Percentiles rank a stretch among this genome's conserved stretches.
Conservation (phyloP, 2,797 vertebrate genomes). For the Momotus momota region DNA sequence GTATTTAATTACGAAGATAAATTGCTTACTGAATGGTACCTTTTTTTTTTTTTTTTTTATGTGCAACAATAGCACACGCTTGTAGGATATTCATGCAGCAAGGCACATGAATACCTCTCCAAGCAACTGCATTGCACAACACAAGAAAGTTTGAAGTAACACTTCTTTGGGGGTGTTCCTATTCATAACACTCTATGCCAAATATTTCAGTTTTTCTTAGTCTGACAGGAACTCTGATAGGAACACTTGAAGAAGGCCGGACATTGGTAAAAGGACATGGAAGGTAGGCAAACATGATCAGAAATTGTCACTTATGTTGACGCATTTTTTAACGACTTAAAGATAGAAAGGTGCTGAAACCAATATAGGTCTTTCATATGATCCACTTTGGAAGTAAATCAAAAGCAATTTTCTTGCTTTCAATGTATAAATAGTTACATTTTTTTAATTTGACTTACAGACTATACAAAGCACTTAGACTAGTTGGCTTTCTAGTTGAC, state of each 20-base stretch:
- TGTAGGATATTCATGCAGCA: background rate
- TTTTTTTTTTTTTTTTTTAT: background rate
- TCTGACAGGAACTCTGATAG: background rate
- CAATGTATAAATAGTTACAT: background rate
- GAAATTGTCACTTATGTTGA: background rate
- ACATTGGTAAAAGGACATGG: background rate
- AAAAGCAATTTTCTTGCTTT: background rate
- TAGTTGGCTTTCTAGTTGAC: background rate
- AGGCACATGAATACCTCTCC: background rate
- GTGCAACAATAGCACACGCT: background rate
- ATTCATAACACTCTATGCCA: background rate
- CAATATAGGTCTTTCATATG: background rate
- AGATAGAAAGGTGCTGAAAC: background rate
- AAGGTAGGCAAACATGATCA: background rate
- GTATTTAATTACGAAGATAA: background rate
- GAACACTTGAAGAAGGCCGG: background rate
- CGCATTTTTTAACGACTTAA: background rate
- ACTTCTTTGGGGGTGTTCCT: background rate
- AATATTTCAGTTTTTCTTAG: background rate
- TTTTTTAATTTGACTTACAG: background rate
- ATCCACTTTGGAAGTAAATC: background rate
- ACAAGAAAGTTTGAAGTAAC: background rate
- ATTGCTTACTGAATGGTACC: background rate
- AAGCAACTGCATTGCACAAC: background rate
- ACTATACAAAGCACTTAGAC: background rate